A percentile compares a stretch with the other conserved stretches of the same genome.
Conservation (phyloP, 2,113 vertebrate species). For the Aptenodytes forsteri region DNA sequence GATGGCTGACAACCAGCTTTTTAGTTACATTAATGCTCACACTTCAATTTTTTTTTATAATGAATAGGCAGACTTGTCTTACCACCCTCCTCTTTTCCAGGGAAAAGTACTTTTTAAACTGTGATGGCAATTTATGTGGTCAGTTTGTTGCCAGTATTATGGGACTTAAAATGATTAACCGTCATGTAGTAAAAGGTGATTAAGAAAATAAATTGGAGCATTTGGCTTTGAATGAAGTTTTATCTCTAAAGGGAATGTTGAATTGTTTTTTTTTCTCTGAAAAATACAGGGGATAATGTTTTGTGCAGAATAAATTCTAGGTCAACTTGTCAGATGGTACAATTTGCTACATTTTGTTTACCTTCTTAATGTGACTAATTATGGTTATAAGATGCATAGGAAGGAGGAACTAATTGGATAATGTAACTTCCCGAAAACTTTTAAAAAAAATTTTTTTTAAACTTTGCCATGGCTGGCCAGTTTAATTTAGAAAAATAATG, state of each 20-base stretch:
- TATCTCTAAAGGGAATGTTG: not conserved
- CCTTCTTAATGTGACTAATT: not conserved
- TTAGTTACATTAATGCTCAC: not conserved
- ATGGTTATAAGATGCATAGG: not conserved
- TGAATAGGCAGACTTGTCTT: not conserved
- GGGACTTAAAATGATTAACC: not conserved
- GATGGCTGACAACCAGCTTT: not conserved
- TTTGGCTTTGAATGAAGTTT: not conserved
- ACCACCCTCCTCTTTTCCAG: not conserved
- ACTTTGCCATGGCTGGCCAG: not conserved
- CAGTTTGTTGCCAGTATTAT: not conserved
- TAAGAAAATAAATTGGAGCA: not conserved
- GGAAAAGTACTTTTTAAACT: not conserved
- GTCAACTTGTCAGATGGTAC: not conserved
- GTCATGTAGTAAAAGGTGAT: not conserved
- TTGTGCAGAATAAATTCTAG: not conserved
- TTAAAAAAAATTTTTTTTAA: not conserved
- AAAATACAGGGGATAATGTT: not conserved
- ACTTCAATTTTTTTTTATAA: not conserved
- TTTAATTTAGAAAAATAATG: not conserved
- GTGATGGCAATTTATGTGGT: fast-evolving
- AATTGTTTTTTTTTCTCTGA: not conserved
- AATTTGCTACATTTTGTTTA: not conserved
- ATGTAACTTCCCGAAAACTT: not conserved
- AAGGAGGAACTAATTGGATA: not conserved